These are phyloP conservation scores for Ametastegia equiseti DNA, from an alignment of 2,888 invertebrate genomes.

Conservation along the genomic window DNA sequence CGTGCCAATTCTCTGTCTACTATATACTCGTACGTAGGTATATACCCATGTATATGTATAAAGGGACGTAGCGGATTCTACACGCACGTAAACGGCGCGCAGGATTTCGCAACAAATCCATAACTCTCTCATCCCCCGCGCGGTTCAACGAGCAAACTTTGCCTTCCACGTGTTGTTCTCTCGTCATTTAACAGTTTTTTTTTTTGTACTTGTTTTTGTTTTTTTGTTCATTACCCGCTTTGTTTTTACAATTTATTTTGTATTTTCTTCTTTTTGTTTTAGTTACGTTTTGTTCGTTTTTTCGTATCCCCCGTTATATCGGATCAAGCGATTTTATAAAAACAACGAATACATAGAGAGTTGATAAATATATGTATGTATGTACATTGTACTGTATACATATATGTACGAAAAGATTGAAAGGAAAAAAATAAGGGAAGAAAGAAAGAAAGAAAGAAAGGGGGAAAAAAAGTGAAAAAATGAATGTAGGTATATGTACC, in stretches of 20 bases:
- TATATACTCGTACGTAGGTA: not conserved
- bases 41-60: not conserved
- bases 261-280: slow-evolving; percentile 26
- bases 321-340: too few relatives aligned
- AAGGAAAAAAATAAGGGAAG: not conserved
- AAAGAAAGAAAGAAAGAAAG: not conserved
- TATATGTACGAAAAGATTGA: too few relatives aligned
- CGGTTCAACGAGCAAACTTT: slow-evolving; percentile 26
- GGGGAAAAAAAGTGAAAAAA: not conserved
- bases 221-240: too few relatives aligned
- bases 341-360: too few relatives aligned
- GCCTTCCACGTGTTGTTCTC: slow-evolving; percentile 12
- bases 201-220: not conserved
- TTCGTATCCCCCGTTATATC: too few relatives aligned
- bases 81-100: slow-evolving; percentile 19
- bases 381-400: too few relatives aligned
- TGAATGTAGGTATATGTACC: not conserved
- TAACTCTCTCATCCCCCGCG: slow-evolving; percentile 32
- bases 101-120: slow-evolving; percentile 41
- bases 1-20: too few relatives aligned
- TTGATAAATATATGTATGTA: too few relatives aligned
- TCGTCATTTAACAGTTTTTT: slow-evolving; percentile 29
- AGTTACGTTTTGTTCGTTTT: slow-evolving; percentile 6
- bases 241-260: too few relatives aligned
- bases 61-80: too few relatives aligned